These are phyloP conservation scores for Bhutanitis thaidina DNA, from an alignment of 2,888 invertebrate species.

Conservation along the genomic window DNA sequence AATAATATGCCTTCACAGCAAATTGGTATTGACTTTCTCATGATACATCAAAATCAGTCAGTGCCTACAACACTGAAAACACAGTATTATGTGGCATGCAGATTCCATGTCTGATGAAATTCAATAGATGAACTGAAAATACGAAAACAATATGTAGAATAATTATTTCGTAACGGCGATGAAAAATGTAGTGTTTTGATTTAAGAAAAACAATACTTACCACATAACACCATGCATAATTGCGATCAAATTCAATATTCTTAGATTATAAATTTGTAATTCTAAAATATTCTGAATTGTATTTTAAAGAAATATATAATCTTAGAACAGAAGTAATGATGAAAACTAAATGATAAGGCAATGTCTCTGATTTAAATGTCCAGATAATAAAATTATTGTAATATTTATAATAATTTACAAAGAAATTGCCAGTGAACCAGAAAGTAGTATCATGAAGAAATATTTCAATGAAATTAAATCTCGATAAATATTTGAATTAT, in stretches of 20 bases:
- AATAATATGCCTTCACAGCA: conserved; percentile 55
- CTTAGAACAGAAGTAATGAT: conserved; percentile 25
- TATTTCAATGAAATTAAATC: conserved; percentile 39
- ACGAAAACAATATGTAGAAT: conserved; percentile 17
- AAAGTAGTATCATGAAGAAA: conserved; percentile 57
- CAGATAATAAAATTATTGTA: background rate
- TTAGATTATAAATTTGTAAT: conserved; percentile 28
- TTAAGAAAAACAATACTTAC: conserved; percentile 38
- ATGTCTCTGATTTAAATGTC: conserved; percentile 22
- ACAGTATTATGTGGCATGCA: conserved; percentile 78
- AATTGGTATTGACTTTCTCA: conserved; percentile 64
- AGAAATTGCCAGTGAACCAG: conserved; percentile 35
- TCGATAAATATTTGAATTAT: conserved; percentile 1
- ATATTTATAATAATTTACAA: conserved; percentile 22
- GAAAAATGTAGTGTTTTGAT: background rate
- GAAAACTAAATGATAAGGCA: conserved; percentile 20
- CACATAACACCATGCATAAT: conserved; percentile 77
- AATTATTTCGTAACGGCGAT: background rate
- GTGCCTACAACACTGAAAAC: conserved; percentile 53
- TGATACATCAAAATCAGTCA: conserved; percentile 61
- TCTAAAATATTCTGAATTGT: conserved; percentile 14
- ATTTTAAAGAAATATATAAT: conserved; percentile 20
- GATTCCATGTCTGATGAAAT: conserved; percentile 32
- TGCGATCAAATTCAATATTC: conserved; percentile 35
- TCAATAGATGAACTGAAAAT: conserved; percentile 15